Evolutionary conservation across 2,888 invertebrate species (phyloP).

Genomic region (Drosophila differens): DNA sequence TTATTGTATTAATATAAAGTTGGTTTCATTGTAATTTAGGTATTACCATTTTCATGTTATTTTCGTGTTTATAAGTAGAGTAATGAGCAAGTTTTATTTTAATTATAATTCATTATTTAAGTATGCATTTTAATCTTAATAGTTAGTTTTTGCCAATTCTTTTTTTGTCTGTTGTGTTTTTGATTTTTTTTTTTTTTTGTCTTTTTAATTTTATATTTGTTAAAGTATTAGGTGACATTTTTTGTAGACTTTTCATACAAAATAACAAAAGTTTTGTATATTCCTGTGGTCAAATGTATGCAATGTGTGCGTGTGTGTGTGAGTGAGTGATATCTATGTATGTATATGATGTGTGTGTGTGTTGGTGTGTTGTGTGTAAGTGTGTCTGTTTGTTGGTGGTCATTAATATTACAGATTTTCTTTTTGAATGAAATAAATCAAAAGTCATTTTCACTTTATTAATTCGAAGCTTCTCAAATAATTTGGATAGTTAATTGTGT

Average conservation of each 20-base stretch:
- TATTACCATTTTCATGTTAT: slow-evolving; percentile 69
- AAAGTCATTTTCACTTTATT: slow-evolving; percentile 38
- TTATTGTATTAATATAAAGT: slow-evolving; percentile 60
- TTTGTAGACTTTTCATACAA: slow-evolving; percentile 67
- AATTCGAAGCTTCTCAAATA: slow-evolving; percentile 51
- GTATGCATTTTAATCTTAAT: slow-evolving; percentile 68
- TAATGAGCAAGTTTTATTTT: slow-evolving; percentile 77
- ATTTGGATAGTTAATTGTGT: slow-evolving; percentile 44
- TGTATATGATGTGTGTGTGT: slow-evolving; percentile 19
- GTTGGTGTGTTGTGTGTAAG: slow-evolving; percentile 20
- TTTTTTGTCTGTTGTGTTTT: slow-evolving; percentile 5
- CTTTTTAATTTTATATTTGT: slow-evolving; percentile 42
- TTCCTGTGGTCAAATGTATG: slow-evolving; percentile 29
- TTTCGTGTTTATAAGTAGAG: slow-evolving; percentile 69
- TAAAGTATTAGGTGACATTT: slow-evolving; percentile 66
- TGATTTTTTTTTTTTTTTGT: slow-evolving; percentile 15
- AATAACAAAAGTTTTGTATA: slow-evolving; percentile 67
- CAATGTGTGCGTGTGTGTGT: background rate
- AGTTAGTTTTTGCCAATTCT: slow-evolving; percentile 50
- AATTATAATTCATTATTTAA: slow-evolving; percentile 71
- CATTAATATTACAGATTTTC: slow-evolving; percentile 42
- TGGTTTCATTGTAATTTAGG: slow-evolving; percentile 68
- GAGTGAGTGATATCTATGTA: background rate
- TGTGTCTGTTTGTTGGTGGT: slow-evolving; percentile 42
- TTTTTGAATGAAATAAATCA: slow-evolving; percentile 24